phyloP scores from a whole-genome alignment of 2,797 vertebrate genomes.

The Xenops minutus region DNA sequence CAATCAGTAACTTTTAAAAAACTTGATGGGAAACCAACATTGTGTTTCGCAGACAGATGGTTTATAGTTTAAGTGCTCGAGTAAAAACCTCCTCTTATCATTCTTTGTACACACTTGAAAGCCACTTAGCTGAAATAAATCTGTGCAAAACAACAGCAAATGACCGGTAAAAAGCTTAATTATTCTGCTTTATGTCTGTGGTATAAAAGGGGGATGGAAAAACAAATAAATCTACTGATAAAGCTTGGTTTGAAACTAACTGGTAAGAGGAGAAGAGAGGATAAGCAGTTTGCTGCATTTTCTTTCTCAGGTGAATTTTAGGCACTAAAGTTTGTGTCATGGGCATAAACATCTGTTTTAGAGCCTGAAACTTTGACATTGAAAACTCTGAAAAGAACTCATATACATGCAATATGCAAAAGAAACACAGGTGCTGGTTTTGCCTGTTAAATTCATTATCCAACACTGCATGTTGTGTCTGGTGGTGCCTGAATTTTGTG shows the following conservation, averaged over 20 bases:
- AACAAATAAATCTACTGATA: not conserved
- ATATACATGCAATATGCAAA: not conserved
- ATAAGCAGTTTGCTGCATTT: not conserved
- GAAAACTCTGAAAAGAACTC: not conserved
- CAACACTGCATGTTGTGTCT: not conserved
- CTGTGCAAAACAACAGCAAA: constrained; percentile 45
- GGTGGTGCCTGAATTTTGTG: not conserved
- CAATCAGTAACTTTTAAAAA: not conserved
- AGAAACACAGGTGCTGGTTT: not conserved
- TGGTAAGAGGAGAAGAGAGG: not conserved
- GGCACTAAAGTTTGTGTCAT: not conserved
- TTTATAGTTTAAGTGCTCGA: constrained; percentile 2
- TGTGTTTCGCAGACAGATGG: not conserved
- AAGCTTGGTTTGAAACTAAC: constrained; percentile 16
- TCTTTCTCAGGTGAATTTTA: not conserved
- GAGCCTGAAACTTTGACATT: not conserved
- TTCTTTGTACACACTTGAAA: constrained; percentile 19
- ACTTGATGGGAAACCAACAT: constrained; percentile 3
- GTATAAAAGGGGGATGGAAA: not conserved
- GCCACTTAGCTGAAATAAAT: constrained; percentile 41
- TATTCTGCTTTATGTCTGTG: constrained; percentile 1
- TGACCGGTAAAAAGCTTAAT: constrained; percentile 43
- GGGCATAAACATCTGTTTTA: not conserved
- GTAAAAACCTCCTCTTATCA: constrained; percentile 17
- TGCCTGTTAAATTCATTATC: not conserved